Percentiles rank a stretch among this genome's conserved stretches.
Evolutionary conservation across 2,113 vertebrate species (phyloP).

Genomic region (Capra hircus): DNA sequence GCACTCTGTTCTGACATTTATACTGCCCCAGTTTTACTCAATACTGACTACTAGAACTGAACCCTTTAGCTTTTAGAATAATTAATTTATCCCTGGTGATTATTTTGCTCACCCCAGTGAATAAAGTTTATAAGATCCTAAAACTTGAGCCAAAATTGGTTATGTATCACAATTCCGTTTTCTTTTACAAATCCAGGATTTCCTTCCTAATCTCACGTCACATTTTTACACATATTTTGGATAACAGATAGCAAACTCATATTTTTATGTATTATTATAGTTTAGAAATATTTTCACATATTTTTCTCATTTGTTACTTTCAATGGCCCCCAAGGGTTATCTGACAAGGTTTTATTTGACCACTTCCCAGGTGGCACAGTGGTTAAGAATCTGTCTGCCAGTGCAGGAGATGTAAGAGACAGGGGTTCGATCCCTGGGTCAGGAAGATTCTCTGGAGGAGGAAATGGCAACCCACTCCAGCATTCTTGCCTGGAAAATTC

Average conservation of each 20-base stretch:
- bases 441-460: background rate
- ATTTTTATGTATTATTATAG: background rate
- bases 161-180: background rate
- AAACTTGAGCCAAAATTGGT: background rate
- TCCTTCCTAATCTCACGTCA: background rate
- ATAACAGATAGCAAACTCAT: background rate
- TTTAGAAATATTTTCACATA: background rate
- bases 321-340: background rate
- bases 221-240: background rate
- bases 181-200: background rate
- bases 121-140: background rate
- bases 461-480: background rate
- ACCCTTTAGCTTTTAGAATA: background rate
- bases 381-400: background rate
- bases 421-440: background rate
- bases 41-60: background rate
- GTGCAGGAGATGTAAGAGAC: background rate
- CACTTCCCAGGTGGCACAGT: background rate
- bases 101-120: background rate
- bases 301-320: background rate
- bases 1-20: background rate
- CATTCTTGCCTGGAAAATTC: background rate
- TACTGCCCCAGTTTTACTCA: background rate
- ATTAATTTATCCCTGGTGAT: background rate
- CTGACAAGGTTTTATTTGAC: background rate